A percentile compares a stretch with the other conserved stretches of the same genome.
These are phyloP conservation scores for Myiozetetes cayanensis DNA, from an alignment of 2,113 vertebrate species.

Conservation along the genomic window DNA sequence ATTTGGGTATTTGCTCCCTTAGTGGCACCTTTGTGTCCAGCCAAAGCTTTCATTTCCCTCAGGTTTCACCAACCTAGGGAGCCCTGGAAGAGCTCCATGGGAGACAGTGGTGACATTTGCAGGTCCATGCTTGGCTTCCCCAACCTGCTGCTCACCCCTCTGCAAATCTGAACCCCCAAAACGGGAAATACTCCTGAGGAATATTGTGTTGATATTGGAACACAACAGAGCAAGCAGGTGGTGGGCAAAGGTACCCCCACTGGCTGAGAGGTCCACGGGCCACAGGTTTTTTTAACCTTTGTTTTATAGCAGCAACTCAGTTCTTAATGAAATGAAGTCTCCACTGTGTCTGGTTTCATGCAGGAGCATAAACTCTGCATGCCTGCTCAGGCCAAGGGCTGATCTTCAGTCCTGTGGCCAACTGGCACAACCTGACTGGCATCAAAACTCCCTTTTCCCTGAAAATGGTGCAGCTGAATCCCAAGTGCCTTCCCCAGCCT, in stretches of 20 bases:
- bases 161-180: background rate
- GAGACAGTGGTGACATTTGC: background rate
- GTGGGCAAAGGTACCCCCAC: background rate
- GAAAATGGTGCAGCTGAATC: background rate
- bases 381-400: background rate
- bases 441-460: background rate
- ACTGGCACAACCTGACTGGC: background rate
- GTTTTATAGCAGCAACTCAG: background rate
- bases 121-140: background rate
- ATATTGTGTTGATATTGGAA: background rate
- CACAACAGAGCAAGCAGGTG: background rate
- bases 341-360: background rate
- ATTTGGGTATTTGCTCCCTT: background rate
- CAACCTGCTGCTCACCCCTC: background rate
- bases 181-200: background rate
- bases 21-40: background rate
- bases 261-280: background rate
- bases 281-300: background rate
- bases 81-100: background rate
- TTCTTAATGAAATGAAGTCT: background rate
- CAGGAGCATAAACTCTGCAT: background rate
- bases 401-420: accelerated
- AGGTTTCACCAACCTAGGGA: background rate
- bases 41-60: background rate
- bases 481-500: background rate